Evolutionary conservation across 1,140 invertebrate genomes (phyloP), one percentile per base, ranked within the genome.

Genomic region (Leptinotarsa lineolata): DNA sequence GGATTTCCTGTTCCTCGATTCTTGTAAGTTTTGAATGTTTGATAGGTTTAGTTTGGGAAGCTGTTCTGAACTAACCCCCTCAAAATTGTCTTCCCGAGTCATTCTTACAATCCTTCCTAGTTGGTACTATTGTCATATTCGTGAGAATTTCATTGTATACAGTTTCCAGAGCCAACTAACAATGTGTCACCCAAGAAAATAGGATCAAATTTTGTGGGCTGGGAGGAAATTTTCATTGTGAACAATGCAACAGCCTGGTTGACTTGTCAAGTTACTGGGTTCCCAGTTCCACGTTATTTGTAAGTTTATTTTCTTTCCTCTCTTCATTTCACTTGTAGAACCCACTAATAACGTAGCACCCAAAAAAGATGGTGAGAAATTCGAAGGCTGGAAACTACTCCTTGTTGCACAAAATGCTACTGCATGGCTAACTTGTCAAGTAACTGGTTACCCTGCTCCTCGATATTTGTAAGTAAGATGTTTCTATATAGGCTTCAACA

Each of bases 341-440:
- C 86, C 86, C 12, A 86, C 86, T n/a, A 86, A 73, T 80, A 84
- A 86, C 72, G 84, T 86, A 12, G 80, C 84, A 22, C 86, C 86
- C n/a, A 90, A 91, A 85, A 87, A 90, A 82, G 88, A 89, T 72
- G 86, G 88, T 80, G 88, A 90, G 83, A 86, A 87, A 82, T 91
- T 91, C 79, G 89, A 90, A 81, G 90, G 90, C 81, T 89, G 88
- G 85, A 89, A 91, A 84, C 87, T 93, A 75, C 84, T 92, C 73
- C 88, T 88, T 81, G 88, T 91, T 68, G 84, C 86, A 63, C 82
- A 85, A 83, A 86, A 85, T 63, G 84, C 85, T 74, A 84, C 85
- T 74, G 87, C 88, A 77, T 91, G 90, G 80, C 86, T 92, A 83
- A 88, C 87, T 78, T 92, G 90, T 83, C 89, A 90, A 83, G 88